Base-by-base conservation (phyloP, 2,888 invertebrate genomes). In the Omphaloscelis lunosa region DNA sequence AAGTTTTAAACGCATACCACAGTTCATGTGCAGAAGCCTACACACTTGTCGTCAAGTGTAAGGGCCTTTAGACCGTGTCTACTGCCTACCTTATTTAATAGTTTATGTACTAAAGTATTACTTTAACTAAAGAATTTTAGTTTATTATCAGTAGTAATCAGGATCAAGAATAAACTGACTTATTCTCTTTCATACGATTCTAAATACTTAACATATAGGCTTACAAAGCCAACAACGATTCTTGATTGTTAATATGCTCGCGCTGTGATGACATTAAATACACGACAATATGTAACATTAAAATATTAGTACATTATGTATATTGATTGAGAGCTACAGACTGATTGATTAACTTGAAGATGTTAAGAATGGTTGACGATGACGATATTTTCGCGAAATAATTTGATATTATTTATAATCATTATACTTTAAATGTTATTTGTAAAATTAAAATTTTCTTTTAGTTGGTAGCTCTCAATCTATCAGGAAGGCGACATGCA, bases 401-500 rank as follows among this genome's bases (percentile, higher is more conserved):
- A 23, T 23, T 67, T 51, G 0, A 17, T 51, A 29, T 67, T 51
- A 17, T 51, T 29, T 48, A 15, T 23, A 51, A 34, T 51, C 15
- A 15, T 51, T 67, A 23, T n/a, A 23, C 2, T 67, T 9, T 29
- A 51, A 72, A 34, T 68, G 5, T 48, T 48, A 62, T 63, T 76
- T 78, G 4, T 67, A 39, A n/a, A 58, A 68, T 67, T 11, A 34
- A 17, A 23, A n/a, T 27, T 59, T 53, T 4, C 7, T 45, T 20
- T 45, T 15, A 34, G 59, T 51, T 51, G 59, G 23, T 68, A 79
- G 72, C 77, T 83, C 77, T 81, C 78, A 82, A 84, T 72, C 34
- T 53, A 75, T 66, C 27, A 62, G 39, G 56, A 80, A 76, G 70
- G 75, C 79, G 73, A 76, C 72, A 86, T 78, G 77, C 78, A 80